Percentiles rank a stretch among this genome's conserved stretches.
phyloP scores from a whole-genome alignment of 2,888 invertebrate genomes.

The Plutella xylostella region DNA sequence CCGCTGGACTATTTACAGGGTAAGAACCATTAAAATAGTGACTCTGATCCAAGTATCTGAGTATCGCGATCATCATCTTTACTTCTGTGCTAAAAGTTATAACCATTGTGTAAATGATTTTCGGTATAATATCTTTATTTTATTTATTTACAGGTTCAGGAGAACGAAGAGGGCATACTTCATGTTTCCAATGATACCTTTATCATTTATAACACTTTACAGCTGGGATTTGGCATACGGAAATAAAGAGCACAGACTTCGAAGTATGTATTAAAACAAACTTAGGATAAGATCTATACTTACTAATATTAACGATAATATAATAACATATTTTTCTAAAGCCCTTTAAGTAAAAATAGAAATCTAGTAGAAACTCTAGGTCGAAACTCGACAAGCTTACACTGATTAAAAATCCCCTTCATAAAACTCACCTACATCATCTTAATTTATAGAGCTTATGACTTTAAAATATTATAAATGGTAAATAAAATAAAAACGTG shows the following conservation, averaged over 20 bases:
- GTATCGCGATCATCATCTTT: no score
- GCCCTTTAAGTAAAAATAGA: neutral
- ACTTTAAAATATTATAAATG: no score
- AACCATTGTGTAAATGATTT: no score
- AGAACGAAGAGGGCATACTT: slow-evolving; percentile 70
- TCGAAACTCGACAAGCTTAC: no score
- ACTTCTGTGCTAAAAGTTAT: no score
- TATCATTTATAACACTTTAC: slow-evolving; percentile 78
- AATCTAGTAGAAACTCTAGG: no score
- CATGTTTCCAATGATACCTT: slow-evolving; percentile 76
- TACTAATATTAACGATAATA: neutral
- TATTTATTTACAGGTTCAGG: slow-evolving; percentile 58
- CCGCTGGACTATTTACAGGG: slow-evolving; percentile 64
- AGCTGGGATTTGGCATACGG: slow-evolving; percentile 83
- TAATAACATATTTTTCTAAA: neutral
- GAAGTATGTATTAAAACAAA: slow-evolving; percentile 64
- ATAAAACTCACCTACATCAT: no score
- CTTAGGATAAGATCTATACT: neutral
- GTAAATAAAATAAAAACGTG: no score
- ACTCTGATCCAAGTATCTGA: no score
- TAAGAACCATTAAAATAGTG: slow-evolving; percentile 24
- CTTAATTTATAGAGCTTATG: no score
- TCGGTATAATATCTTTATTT: neutral
- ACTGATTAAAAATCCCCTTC: no score
- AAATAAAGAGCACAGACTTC: slow-evolving; percentile 79